Percentiles rank a stretch among this genome's conserved stretches.
Evolutionary conservation across 1,140 invertebrate genomes (phyloP).

Genomic region (Marisa cornuarietis): DNA sequence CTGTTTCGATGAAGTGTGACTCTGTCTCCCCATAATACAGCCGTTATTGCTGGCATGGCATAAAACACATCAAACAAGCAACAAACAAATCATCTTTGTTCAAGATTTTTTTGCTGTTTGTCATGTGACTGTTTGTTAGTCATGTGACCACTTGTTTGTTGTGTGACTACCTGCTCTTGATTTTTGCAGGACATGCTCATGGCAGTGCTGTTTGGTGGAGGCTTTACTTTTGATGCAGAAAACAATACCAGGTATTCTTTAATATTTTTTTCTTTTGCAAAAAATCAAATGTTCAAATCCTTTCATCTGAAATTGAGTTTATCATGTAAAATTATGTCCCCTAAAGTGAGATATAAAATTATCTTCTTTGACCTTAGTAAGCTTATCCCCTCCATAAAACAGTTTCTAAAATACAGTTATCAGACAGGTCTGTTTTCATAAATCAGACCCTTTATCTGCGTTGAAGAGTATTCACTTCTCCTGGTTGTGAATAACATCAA

Average conservation of each 20-base stretch:
- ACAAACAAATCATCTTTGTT: too few species aligned
- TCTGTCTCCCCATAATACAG: too few species aligned
- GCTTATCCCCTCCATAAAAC: not conserved
- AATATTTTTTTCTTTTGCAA: not conserved
- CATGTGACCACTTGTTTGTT: too few species aligned
- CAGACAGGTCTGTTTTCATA: not conserved
- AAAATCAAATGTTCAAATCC: not conserved
- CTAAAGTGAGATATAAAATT: not conserved
- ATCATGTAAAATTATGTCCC: not conserved
- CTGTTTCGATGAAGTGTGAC: too few species aligned
- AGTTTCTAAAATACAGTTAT: conserved; percentile 20
- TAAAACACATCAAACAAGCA: too few species aligned
- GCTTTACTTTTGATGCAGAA: conserved; percentile 75
- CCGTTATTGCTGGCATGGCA: too few species aligned
- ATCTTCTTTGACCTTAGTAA: too few species aligned
- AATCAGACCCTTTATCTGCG: too few species aligned
- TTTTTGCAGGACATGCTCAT: conserved; percentile 53
- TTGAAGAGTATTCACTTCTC: too few species aligned
- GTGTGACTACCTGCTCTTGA: not conserved
- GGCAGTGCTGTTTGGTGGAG: conserved; percentile 69
- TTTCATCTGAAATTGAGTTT: not conserved
- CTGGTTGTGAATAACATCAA: too few species aligned
- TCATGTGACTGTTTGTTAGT: too few species aligned
- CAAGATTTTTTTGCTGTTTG: too few species aligned
- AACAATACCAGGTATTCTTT: conserved; percentile 51